phyloP scores from a whole-genome alignment of 2,113 vertebrate species.

The Sturnus vulgaris region DNA sequence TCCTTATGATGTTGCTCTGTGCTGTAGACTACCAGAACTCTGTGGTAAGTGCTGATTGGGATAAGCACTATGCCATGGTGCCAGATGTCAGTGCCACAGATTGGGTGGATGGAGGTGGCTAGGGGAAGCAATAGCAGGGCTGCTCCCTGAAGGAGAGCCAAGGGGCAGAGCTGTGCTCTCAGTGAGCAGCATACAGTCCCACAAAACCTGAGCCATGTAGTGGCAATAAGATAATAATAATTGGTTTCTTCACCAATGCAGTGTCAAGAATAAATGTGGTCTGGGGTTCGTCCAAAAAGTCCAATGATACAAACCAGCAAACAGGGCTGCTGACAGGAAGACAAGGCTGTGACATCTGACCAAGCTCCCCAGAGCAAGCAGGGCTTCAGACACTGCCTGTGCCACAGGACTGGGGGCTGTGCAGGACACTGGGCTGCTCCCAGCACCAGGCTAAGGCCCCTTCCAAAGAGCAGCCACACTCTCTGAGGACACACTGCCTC shows the following conservation, averaged over 20 bases:
- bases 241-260: background rate
- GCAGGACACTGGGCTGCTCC: background rate
- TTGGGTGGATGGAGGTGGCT: background rate
- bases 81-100: background rate
- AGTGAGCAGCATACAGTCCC: background rate
- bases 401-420: background rate
- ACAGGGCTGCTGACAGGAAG: background rate
- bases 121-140: background rate
- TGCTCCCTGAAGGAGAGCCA: background rate
- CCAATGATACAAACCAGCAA: background rate
- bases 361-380: background rate
- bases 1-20: accelerated
- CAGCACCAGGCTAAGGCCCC: background rate
- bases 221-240: background rate
- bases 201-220: accelerated
- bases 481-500: background rate
- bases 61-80: accelerated
- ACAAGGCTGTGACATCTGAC: background rate
- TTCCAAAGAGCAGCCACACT: background rate
- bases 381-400: background rate
- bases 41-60: background rate
- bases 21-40: background rate
- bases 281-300: accelerated
- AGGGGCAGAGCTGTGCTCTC: background rate
- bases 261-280: background rate